Conservation (phyloP, 1,140 invertebrate genomes). For the Spodoptera frugiperda region DNA sequence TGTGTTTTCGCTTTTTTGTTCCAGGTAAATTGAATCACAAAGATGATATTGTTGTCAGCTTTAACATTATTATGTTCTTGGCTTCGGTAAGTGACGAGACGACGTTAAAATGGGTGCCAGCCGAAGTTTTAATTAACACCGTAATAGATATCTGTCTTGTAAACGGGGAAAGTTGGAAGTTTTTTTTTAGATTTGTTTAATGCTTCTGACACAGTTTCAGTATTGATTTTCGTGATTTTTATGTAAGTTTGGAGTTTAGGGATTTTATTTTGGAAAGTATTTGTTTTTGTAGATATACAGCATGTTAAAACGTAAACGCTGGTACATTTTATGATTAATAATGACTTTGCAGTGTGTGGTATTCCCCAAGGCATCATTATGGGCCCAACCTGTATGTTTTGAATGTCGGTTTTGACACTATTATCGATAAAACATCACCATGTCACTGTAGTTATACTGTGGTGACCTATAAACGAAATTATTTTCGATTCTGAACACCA, state of each 20-base stretch:
- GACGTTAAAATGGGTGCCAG: background rate
- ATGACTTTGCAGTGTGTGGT: background rate
- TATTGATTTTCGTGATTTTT: background rate
- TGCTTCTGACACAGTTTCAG: background rate
- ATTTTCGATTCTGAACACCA: background rate
- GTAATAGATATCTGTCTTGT: background rate
- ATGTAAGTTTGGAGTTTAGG: too few relatives aligned
- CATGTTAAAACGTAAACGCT: too few relatives aligned
- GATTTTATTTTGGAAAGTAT: too few relatives aligned
- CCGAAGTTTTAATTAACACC: background rate
- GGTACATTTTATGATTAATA: too few relatives aligned
- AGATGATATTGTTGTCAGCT: background rate
- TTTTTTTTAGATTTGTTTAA: too few relatives aligned
- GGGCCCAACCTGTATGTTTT: background rate
- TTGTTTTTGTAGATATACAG: too few relatives aligned
- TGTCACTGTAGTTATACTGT: background rate
- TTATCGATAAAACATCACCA: background rate
- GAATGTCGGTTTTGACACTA: background rate
- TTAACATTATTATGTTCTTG: background rate
- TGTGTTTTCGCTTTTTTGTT: slow-evolving; percentile 20
- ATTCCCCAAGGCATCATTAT: background rate
- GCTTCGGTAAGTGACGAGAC: background rate
- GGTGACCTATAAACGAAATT: slow-evolving; percentile 13
- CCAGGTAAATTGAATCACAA: slow-evolving; percentile 18
- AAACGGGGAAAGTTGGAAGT: background rate